Percentiles rank a stretch among this genome's conserved stretches.
phyloP scores from a whole-genome alignment of 1,140 invertebrate species.

The Anastrepha ludens region DNA sequence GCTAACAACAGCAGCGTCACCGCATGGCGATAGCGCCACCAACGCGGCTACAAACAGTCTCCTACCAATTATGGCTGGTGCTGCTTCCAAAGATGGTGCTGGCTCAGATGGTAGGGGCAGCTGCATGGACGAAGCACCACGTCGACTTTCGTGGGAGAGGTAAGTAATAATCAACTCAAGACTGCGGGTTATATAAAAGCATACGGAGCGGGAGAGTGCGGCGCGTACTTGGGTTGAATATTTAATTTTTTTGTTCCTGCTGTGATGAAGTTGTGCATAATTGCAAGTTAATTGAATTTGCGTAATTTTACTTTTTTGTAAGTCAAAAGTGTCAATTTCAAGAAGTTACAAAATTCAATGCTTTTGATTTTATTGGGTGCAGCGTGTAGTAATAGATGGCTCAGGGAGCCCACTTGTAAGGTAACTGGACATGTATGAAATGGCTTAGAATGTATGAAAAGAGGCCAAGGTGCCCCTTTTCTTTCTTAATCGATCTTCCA shows the following conservation, averaged over 20 bases:
- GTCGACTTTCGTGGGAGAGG: conserved; percentile 87
- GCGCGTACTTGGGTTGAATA: neutral
- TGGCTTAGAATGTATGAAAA: no score
- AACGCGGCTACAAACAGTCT: conserved; percentile 55
- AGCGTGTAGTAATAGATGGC: no score
- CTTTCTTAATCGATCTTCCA: no score
- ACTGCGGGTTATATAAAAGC: neutral
- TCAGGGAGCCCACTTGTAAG: no score
- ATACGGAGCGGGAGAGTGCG: neutral
- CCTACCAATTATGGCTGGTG: conserved; percentile 62
- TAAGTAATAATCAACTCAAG: conserved; percentile 68
- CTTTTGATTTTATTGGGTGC: no score
- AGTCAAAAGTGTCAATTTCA: no score
- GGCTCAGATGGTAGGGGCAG: conserved; percentile 54
- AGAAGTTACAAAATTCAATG: no score
- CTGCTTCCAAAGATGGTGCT: conserved; percentile 75
- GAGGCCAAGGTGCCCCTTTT: no score
- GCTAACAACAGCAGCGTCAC: conserved; percentile 66
- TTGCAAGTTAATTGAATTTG: no score
- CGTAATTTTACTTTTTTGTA: no score
- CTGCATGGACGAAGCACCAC: conserved; percentile 73
- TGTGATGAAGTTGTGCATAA: no score
- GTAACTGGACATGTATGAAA: no score
- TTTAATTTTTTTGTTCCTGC: neutral
- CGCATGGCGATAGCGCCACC: conserved; percentile 66